Conservation (phyloP, 1,140 invertebrate species). For the Orius laevigatus region DNA sequence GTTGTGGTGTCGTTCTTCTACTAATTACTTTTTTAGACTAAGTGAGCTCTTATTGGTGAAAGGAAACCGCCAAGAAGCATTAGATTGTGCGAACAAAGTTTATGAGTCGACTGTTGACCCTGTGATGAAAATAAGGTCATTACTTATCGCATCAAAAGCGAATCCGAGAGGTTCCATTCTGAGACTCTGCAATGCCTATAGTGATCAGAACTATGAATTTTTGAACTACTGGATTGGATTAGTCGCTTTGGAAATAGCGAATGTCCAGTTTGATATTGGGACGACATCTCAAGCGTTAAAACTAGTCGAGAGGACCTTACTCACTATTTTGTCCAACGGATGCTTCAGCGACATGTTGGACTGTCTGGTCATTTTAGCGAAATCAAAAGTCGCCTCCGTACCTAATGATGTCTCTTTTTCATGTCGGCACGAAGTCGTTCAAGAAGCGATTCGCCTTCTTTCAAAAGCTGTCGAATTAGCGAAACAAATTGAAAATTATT, state of each 20-base stretch:
- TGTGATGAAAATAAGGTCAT: slow-evolving; percentile 42
- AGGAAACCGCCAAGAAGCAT: slow-evolving; percentile 43
- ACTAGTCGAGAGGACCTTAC: slow-evolving; percentile 49
- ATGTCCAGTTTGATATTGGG: slow-evolving; percentile 50
- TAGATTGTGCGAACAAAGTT: slow-evolving; percentile 38
- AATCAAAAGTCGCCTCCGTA: slow-evolving; percentile 23
- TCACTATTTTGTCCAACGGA: slow-evolving; percentile 58
- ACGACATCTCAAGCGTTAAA: slow-evolving; percentile 54
- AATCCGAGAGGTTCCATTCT: slow-evolving; percentile 36
- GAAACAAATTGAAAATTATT: slow-evolving; percentile 51
- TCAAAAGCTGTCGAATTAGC: slow-evolving; percentile 49
- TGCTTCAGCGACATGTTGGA: slow-evolving; percentile 62
- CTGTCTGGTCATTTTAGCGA: slow-evolving; percentile 32
- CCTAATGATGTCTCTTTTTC: no score
- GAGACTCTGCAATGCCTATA: slow-evolving; percentile 49
- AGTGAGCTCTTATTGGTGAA: slow-evolving; percentile 50
- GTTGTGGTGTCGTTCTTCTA: neutral
- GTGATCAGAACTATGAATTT: slow-evolving; percentile 50
- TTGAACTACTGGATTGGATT: slow-evolving; percentile 55
- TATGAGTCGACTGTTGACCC: slow-evolving; percentile 26
- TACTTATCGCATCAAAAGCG: slow-evolving; percentile 55
- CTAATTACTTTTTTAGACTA: slow-evolving; percentile 32
- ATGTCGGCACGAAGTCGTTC: slow-evolving; percentile 33
- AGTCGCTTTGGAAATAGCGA: slow-evolving; percentile 61
- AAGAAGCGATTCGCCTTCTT: slow-evolving; percentile 45